Base-by-base conservation (phyloP, 2,888 invertebrate species). In the Erebia ligea region DNA sequence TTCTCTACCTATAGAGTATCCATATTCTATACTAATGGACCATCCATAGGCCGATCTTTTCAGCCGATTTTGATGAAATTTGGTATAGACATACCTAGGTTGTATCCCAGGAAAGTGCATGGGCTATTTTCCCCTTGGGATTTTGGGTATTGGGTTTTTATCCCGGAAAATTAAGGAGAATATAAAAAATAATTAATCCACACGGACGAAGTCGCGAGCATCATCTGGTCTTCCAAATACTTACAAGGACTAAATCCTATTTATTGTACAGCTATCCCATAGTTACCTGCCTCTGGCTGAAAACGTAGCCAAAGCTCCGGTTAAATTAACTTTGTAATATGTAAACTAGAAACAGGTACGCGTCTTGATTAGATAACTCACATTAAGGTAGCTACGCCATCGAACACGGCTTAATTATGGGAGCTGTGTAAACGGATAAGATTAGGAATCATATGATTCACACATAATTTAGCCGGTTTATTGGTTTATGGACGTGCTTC, bases 241-340 rank as follows among this genome's bases (percentile, higher is more conserved):
- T 25, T 2, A 25, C 25, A 25, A 17, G 17, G 25, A 40, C 2
- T 40, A 58, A 25, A 34, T 57, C 57, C n/a, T 17, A 17, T 17
- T 40, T 21, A 11, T 21, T 1, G 9, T 17, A 40, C 17, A n/a
- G 40, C 42, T 59, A 42, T 17, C 11, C 19, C 13, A 61, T 42
- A 45, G 61, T 34, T 34, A 42, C 13, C 19, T 17, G 42, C 11
- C 42, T 19, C 17, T 42, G 4, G 9, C 3, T 42, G 40, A 17
- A 61, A 61, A 13, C 61, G 42, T 11, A 19, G 17, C 17, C 61
- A 61, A 61, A 42, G 61, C 42, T 58, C 61, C 11, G 61, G 19
- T 61, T 61, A 61, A 61, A 61, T 61, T 61, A 61, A 61, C 61
- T 61, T 13, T 19, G 61, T 61, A 61, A 61, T 40, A 61, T 61